These are phyloP conservation scores for Aplysia californica DNA, from an alignment of 1,140 invertebrate species.

Conservation along the genomic window DNA sequence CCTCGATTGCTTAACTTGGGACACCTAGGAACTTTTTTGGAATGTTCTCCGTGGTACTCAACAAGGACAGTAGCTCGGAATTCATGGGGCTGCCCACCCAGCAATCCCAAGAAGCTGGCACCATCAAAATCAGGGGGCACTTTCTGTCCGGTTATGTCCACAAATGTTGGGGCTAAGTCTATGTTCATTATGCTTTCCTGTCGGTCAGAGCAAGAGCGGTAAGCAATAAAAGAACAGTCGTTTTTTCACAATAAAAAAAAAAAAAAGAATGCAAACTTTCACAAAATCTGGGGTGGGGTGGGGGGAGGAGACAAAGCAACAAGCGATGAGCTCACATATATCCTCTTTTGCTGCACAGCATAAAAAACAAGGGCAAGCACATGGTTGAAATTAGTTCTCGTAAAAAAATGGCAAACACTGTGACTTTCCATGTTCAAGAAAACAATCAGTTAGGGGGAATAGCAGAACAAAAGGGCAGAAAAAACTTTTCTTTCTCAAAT, in stretches of 20 bases:
- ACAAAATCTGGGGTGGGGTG: neutral
- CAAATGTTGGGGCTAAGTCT: conserved; percentile 85
- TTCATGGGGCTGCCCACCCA: conserved; percentile 22
- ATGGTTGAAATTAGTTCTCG: no score
- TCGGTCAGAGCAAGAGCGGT: neutral
- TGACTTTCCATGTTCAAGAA: no score
- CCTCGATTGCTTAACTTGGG: conserved; percentile 53
- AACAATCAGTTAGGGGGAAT: no score
- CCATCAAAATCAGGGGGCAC: conserved; percentile 76
- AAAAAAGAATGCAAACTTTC: neutral
- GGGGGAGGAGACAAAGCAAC: no score
- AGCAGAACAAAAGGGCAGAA: no score
- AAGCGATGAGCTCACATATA: no score
- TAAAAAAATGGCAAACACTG: no score
- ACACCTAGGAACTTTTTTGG: conserved; percentile 61
- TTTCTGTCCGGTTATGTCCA: conserved; percentile 73
- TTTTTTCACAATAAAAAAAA: neutral
- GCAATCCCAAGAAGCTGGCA: conserved; percentile 65
- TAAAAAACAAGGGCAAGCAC: no score
- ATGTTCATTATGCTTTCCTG: conserved; percentile 77
- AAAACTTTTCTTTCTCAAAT: no score
- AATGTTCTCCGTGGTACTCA: conserved; percentile 83
- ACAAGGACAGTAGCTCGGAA: conserved; percentile 72
- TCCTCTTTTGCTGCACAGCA: no score
- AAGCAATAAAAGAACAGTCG: neutral